phyloP scores from a whole-genome alignment of 2,888 invertebrate species.

The Blastobasis lacticolella region DNA sequence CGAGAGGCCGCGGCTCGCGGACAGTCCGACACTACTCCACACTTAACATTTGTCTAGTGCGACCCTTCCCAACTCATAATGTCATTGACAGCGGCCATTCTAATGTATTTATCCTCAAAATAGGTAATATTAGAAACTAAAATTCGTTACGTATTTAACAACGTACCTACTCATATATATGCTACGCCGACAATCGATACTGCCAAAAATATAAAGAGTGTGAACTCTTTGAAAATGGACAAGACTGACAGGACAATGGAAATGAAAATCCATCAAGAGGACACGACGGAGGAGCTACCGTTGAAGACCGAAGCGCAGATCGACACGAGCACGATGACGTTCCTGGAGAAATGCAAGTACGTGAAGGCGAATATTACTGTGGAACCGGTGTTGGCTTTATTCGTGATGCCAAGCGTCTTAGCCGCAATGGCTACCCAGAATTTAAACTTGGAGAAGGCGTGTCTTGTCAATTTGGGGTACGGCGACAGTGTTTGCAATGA shows the following conservation, averaged over 20 bases:
- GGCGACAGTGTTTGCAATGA: constrained; percentile 81
- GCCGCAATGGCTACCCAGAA: constrained; percentile 87
- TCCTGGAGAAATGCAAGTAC: constrained; percentile 60
- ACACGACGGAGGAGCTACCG: constrained; percentile 40
- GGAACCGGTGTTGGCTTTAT: constrained; percentile 78
- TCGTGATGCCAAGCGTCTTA: constrained; percentile 77
- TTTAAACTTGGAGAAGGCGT: constrained; percentile 88
- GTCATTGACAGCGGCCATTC: no score
- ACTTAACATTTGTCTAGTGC: no score
- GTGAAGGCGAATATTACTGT: constrained; percentile 76
- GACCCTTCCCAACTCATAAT: no score
- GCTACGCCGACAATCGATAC: no score
- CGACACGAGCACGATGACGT: constrained; percentile 40
- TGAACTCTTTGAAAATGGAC: constrained; percentile 27
- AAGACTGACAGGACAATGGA: constrained; percentile 24
- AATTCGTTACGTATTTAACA: no score
- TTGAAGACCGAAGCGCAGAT: constrained; percentile 38
- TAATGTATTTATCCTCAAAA: no score
- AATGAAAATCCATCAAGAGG: constrained; percentile 19
- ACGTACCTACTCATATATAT: no score
- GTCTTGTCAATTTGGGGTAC: constrained; percentile 84
- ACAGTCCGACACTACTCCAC: no score
- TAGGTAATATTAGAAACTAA: no score
- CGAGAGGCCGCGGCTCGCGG: constrained; percentile 22
- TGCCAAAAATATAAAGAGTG: no score